These are phyloP conservation scores for Eupithecia dodoneata DNA, from an alignment of 2,888 invertebrate genomes.

Conservation along the genomic window DNA sequence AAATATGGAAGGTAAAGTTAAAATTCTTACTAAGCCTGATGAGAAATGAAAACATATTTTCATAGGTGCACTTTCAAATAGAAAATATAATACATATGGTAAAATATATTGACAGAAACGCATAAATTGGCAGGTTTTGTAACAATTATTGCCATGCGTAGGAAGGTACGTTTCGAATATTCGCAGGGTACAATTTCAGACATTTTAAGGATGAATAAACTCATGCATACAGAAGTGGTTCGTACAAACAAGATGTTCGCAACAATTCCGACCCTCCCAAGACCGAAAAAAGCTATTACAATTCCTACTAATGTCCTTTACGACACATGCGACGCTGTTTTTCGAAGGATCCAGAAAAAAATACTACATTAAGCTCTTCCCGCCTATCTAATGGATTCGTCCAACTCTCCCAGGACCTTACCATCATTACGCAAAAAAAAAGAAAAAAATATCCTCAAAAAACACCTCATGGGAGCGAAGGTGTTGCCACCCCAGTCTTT, in stretches of 20 bases:
- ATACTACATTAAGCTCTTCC: slow-evolving; percentile 78
- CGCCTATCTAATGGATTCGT: slow-evolving; percentile 83
- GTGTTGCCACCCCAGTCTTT: slow-evolving; percentile 81
- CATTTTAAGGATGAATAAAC: background rate
- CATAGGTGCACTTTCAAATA: background rate
- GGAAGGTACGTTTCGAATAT: background rate
- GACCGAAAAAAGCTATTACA: slow-evolving; percentile 62
- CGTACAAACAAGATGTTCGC: slow-evolving; percentile 21
- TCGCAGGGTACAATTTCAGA: background rate
- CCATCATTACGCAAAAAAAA: slow-evolving; percentile 81
- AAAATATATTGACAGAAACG: background rate
- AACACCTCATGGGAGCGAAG: slow-evolving; percentile 81
- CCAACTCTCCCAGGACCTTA: slow-evolving; percentile 81
- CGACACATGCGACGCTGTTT: slow-evolving; percentile 70
- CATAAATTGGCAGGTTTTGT: background rate
- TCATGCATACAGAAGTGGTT: slow-evolving; percentile 14
- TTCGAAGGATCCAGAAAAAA: slow-evolving; percentile 72
- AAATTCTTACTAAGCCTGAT: background rate
- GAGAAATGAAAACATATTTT: background rate
- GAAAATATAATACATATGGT: background rate
- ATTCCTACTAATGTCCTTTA: slow-evolving; percentile 63
- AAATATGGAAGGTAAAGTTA: background rate
- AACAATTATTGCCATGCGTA: background rate
- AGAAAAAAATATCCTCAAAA: slow-evolving; percentile 68
- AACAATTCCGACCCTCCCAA: slow-evolving; percentile 44